Conservation (phyloP, 2,797 vertebrate species). For the Melopsittacus undulatus region DNA sequence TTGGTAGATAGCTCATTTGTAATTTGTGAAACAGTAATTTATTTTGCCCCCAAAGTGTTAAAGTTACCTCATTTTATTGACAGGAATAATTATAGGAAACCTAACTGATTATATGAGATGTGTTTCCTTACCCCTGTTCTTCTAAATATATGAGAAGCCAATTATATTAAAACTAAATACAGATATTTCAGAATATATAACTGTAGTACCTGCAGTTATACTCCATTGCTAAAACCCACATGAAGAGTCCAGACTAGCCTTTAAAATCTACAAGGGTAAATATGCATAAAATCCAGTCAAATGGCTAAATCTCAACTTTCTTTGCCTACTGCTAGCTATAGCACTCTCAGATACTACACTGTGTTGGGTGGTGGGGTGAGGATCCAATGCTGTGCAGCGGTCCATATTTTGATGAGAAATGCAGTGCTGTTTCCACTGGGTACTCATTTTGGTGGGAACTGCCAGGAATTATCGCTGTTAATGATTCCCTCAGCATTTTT, state of each 20-base stretch:
- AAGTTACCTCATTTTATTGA: not conserved
- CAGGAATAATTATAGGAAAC: not conserved
- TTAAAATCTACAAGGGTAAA: not conserved
- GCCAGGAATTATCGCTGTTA: not conserved
- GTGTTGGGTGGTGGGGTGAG: rapidly evolving
- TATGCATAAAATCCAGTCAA: not conserved
- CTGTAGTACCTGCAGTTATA: not conserved
- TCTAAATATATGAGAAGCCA: not conserved
- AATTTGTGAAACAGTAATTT: not conserved
- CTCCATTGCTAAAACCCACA: not conserved
- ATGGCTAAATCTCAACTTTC: not conserved
- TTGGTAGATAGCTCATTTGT: not conserved
- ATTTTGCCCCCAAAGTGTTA: not conserved
- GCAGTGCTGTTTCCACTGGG: not conserved
- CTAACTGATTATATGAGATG: not conserved
- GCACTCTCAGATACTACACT: rapidly evolving
- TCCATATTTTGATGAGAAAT: not conserved
- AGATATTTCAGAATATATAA: not conserved
- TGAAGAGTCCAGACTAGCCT: not conserved
- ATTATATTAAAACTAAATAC: not conserved
- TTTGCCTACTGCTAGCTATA: not conserved
- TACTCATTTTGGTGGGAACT: not conserved
- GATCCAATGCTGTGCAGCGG: not conserved
- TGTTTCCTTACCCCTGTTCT: not conserved
- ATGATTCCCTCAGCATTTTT: not conserved